These are phyloP conservation scores for Oncorhynchus tshawytscha DNA, from an alignment of 2,113 vertebrate species.

Conservation along the genomic window DNA sequence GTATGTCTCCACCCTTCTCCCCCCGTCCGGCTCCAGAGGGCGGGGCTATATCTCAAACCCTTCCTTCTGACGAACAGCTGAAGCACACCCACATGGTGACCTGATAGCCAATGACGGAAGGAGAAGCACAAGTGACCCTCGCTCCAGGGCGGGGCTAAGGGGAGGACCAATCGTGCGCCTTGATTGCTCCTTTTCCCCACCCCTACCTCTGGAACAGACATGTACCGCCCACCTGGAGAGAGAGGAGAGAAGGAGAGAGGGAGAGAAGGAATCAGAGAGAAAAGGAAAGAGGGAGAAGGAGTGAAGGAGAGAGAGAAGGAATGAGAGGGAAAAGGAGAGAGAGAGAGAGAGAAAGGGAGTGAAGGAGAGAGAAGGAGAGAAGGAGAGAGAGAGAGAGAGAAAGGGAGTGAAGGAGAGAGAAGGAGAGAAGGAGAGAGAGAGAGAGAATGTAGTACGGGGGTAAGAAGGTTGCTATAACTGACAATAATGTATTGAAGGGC, in stretches of 20 bases:
- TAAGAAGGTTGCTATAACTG: too few relatives aligned
- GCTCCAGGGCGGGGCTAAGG: slow-evolving; percentile 56
- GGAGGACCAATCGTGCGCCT: slow-evolving; percentile 77
- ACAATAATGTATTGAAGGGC: not conserved
- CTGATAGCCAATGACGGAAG: slow-evolving; percentile 83
- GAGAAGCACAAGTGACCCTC: slow-evolving; percentile 78
- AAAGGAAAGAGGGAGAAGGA: not conserved
- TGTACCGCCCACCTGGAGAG: slow-evolving; percentile 79
- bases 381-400: too few relatives aligned
- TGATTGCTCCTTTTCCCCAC: slow-evolving; percentile 61
- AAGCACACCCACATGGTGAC: slow-evolving; percentile 77
- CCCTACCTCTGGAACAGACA: slow-evolving; percentile 75
- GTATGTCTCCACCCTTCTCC: slow-evolving; percentile 85
- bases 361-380: too few relatives aligned
- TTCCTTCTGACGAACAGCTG: slow-evolving; percentile 80
- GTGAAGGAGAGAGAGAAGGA: not conserved
- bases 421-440: not conserved
- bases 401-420: too few relatives aligned
- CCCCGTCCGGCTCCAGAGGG: slow-evolving; percentile 82
- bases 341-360: too few relatives aligned
- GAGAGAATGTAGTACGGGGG: not conserved
- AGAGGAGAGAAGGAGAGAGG: not conserved
- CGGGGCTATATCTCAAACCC: slow-evolving; percentile 65
- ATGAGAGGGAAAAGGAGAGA: not conserved
- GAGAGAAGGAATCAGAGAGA: too few relatives aligned